A percentile compares a stretch with the other conserved stretches of the same genome.
Evolutionary conservation across 2,113 vertebrate genomes (phyloP).

Genomic region (Cromileptes altivelis): DNA sequence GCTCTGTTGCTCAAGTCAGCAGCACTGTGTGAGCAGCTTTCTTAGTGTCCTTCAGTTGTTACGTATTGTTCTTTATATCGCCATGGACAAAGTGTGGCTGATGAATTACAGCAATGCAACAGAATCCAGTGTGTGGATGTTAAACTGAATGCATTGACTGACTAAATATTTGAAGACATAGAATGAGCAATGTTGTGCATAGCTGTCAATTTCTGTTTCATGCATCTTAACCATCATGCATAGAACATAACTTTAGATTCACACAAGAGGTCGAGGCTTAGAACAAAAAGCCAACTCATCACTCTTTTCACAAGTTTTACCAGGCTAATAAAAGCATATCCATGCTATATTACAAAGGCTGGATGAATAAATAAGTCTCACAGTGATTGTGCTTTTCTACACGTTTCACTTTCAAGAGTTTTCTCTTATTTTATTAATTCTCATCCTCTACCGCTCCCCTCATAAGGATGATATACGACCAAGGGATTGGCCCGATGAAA

Average conservation of each 20-base stretch:
- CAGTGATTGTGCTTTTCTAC: slow-evolving; percentile 22
- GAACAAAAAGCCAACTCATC: slow-evolving; percentile 43
- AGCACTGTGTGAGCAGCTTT: slow-evolving; percentile 26
- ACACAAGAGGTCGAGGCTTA: slow-evolving; percentile 28
- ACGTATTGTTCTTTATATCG: slow-evolving; percentile 30
- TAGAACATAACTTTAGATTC: slow-evolving; percentile 21
- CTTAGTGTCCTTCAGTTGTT: slow-evolving; percentile 23
- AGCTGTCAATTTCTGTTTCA: slow-evolving; percentile 24
- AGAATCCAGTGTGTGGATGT: neutral
- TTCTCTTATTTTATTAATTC: slow-evolving; percentile 64
- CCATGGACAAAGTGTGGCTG: slow-evolving; percentile 24
- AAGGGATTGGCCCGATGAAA: slow-evolving; percentile 65
- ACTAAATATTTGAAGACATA: slow-evolving; percentile 17
- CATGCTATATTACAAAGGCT: slow-evolving; percentile 24
- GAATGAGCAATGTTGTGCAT: neutral
- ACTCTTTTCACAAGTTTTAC: slow-evolving; percentile 37
- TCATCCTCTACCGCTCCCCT: slow-evolving; percentile 38
- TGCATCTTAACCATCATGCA: slow-evolving; percentile 5
- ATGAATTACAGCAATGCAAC: slow-evolving; percentile 13
- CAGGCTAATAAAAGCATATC: slow-evolving; percentile 34
- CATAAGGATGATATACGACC: slow-evolving; percentile 76
- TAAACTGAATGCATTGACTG: slow-evolving; percentile 10
- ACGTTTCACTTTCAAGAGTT: slow-evolving; percentile 38
- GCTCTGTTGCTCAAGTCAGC: slow-evolving; percentile 33
- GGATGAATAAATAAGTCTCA: slow-evolving; percentile 53